A percentile compares a stretch with the other conserved stretches of the same genome.
Evolutionary conservation across 1,140 invertebrate species (phyloP).

Genomic region (Delia radicum): DNA sequence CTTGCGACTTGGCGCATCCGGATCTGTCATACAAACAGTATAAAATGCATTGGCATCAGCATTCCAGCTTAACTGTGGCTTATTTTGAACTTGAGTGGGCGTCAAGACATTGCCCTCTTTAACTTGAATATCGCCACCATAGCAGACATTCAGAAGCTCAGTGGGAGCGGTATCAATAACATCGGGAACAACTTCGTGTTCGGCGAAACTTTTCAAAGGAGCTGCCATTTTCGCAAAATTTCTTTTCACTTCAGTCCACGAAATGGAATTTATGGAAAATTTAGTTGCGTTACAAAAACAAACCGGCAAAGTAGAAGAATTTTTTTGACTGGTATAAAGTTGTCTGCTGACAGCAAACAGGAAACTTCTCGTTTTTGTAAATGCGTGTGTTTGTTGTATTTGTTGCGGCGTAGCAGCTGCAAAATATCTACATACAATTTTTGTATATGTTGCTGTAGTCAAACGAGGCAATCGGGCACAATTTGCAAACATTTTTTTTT

Average conservation of each 20-base stretch:
- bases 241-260: neutral
- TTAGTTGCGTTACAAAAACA: neutral
- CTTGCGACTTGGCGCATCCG: slow-evolving; percentile 82
- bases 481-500: neutral
- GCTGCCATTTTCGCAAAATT: slow-evolving; percentile 30
- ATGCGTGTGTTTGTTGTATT: neutral
- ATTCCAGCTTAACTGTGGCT: slow-evolving; percentile 66
- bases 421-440: neutral
- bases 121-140: slow-evolving; percentile 57
- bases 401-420: neutral
- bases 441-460: neutral
- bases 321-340: neutral
- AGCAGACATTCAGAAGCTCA: slow-evolving; percentile 17
- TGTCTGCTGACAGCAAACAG: neutral
- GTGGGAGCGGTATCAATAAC: slow-evolving; percentile 42
- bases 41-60: slow-evolving; percentile 66
- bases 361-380: slow-evolving; percentile 9
- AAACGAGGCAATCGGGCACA: neutral
- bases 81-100: slow-evolving; percentile 69
- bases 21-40: slow-evolving; percentile 70
- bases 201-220: slow-evolving; percentile 21
- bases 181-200: slow-evolving; percentile 49
- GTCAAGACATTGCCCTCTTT: slow-evolving; percentile 67
- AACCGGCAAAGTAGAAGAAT: neutral
- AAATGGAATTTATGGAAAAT: neutral